phyloP scores from a whole-genome alignment of 1,140 invertebrate species.

The Alviniconcha marisindica region DNA sequence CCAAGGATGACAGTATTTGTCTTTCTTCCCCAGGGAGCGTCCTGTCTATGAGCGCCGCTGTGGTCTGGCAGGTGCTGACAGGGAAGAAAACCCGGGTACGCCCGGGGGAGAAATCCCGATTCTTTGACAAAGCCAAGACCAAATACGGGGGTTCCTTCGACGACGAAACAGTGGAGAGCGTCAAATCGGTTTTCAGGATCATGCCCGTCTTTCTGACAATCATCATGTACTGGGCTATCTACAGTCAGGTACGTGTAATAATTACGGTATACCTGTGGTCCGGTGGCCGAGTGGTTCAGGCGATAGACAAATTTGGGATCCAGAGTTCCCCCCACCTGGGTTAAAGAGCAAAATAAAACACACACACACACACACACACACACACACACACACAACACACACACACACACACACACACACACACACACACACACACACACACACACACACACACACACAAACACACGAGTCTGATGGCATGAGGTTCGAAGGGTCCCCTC shows the following conservation, averaged over 20 bases:
- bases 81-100: neutral
- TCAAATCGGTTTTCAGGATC: constrained; percentile 73
- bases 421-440: constrained; percentile 18
- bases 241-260: constrained; percentile 77
- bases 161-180: constrained; percentile 76
- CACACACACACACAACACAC: too few species aligned
- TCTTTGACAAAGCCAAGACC: constrained; percentile 74
- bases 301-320: too few species aligned
- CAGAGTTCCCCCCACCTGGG: too few species aligned
- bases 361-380: too few species aligned
- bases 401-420: too few species aligned
- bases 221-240: constrained; percentile 78
- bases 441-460: constrained; percentile 24
- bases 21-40: constrained; percentile 69
- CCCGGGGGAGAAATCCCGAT: constrained; percentile 52
- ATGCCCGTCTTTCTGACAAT: constrained; percentile 76
- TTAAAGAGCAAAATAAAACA: too few species aligned
- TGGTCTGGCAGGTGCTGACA: constrained; percentile 66
- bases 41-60: constrained; percentile 67
- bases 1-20: too few species aligned
- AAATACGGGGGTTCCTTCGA: constrained; percentile 76
- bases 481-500: too few species aligned
- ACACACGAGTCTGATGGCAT: neutral
- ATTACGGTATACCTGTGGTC: too few species aligned
- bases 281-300: too few species aligned